phyloP scores from a whole-genome alignment of 2,888 invertebrate species.

The Therioaphis trifolii region DNA sequence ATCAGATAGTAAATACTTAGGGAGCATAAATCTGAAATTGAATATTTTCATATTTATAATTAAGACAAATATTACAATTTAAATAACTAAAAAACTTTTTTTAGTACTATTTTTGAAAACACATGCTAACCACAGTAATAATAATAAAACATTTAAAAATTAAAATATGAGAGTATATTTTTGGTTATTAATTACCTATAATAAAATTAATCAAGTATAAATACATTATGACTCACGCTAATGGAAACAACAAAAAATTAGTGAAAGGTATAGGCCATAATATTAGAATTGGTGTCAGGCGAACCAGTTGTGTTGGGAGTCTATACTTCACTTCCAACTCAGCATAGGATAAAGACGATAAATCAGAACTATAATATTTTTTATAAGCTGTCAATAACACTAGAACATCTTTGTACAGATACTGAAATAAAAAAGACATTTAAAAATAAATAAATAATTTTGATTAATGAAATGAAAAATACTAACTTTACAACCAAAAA shows the following conservation, averaged over 20 bases:
- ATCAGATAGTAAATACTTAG: slow-evolving; percentile 56
- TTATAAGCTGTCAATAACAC: slow-evolving; percentile 51
- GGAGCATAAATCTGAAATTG: slow-evolving; percentile 55
- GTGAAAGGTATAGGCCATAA: slow-evolving; percentile 58
- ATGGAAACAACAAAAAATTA: slow-evolving; percentile 54
- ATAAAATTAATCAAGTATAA: slow-evolving; percentile 5
- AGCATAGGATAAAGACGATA: slow-evolving; percentile 43
- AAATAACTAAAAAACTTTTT: no score
- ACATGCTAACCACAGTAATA: background rate
- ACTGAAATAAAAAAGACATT: slow-evolving; percentile 29
- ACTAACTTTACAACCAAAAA: slow-evolving; percentile 59
- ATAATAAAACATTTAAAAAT: background rate
- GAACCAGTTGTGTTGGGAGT: slow-evolving; percentile 53
- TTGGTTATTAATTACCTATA: background rate
- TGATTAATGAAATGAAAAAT: background rate
- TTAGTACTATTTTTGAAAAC: no score
- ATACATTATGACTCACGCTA: slow-evolving; percentile 48
- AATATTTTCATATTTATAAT: background rate
- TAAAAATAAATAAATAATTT: background rate
- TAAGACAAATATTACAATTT: no score
- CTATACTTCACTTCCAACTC: slow-evolving; percentile 55
- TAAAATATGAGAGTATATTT: background rate
- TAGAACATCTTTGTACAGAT: slow-evolving; percentile 51
- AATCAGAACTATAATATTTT: slow-evolving; percentile 49
- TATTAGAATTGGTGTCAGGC: slow-evolving; percentile 54